Conservation (phyloP, 2,888 invertebrate species). For the Apomyelois bistriatella region DNA sequence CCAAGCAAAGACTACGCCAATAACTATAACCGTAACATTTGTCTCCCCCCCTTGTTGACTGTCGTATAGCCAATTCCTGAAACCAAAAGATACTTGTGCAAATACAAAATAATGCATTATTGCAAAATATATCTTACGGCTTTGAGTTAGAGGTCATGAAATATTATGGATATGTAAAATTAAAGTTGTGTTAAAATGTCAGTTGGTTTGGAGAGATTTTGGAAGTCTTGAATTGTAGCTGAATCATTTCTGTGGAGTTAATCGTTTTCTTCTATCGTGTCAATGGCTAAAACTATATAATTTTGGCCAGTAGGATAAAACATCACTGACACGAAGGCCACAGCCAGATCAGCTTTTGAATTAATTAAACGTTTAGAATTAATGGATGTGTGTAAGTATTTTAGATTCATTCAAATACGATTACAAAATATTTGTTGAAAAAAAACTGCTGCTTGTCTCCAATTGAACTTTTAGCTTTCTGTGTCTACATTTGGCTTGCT, state of each 20-base stretch:
- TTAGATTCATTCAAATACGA: too few species aligned
- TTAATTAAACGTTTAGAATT: too few species aligned
- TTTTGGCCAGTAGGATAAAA: too few species aligned
- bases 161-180: neutral
- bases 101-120: neutral
- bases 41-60: constrained; percentile 50
- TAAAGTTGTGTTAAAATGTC: constrained; percentile 14
- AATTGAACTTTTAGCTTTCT: too few species aligned
- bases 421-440: too few species aligned
- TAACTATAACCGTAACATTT: constrained; percentile 69
- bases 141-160: neutral
- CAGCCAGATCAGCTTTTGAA: too few species aligned
- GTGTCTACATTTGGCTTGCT: too few species aligned
- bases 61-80: constrained; percentile 46
- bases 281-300: neutral
- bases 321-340: too few species aligned
- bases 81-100: constrained; percentile 16
- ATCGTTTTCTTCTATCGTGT: neutral
- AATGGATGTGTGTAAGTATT: too few species aligned
- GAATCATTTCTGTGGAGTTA: neutral
- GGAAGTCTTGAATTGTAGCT: constrained; percentile 8
- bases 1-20: constrained; percentile 51
- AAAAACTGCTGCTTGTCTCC: too few species aligned
- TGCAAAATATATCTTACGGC: constrained; percentile 5
- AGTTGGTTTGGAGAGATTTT: constrained; percentile 14